A percentile compares a stretch with the other conserved stretches of the same genome.
Conservation (phyloP, 2,797 vertebrate genomes). For the Tinamus major region DNA sequence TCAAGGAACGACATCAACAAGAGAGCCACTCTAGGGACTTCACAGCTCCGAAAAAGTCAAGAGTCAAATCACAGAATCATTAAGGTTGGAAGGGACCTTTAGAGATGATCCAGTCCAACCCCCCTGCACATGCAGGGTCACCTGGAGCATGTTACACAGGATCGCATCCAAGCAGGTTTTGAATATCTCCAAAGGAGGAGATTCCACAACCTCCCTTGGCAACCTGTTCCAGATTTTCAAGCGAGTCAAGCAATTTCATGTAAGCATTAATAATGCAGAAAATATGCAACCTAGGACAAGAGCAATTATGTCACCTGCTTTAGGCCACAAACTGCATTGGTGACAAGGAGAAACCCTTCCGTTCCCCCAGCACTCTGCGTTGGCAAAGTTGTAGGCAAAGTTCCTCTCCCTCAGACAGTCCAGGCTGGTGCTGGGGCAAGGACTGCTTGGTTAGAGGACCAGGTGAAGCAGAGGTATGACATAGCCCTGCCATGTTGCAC, state of each 20-base stretch:
- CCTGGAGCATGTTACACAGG: too few species aligned
- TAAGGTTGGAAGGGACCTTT: too few species aligned
- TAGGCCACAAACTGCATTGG: background rate
- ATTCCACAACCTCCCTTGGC: too few species aligned
- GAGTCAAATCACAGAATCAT: background rate
- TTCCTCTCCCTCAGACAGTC: background rate
- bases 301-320: background rate
- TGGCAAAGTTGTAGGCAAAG: background rate
- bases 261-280: background rate
- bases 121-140: too few species aligned
- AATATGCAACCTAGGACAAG: background rate
- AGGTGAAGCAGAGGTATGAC: background rate
- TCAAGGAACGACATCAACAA: background rate
- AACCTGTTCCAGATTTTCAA: background rate
- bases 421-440: background rate
- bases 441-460: background rate
- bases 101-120: too few species aligned
- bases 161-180: too few species aligned
- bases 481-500: background rate
- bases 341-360: background rate
- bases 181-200: too few species aligned
- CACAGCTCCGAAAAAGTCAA: background rate
- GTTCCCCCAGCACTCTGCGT: background rate
- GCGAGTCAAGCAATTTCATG: background rate
- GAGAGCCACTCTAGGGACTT: background rate